Percentiles rank a stretch among this genome's conserved stretches.
Evolutionary conservation across 2,113 vertebrate genomes (phyloP).

Genomic region (Thamnophis sirtalis): DNA sequence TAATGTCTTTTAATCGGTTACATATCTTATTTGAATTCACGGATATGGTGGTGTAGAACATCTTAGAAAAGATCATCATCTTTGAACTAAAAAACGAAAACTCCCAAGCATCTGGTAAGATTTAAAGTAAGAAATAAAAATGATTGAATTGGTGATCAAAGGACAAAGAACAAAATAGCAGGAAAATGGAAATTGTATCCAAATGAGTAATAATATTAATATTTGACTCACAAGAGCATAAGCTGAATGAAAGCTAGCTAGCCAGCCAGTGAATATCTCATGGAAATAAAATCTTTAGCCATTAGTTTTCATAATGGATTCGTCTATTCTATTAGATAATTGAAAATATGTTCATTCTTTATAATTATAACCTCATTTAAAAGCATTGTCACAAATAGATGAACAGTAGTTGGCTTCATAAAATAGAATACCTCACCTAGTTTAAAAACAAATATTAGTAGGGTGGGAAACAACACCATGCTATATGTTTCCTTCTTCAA

Average conservation of each 20-base stretch:
- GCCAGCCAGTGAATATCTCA: not conserved
- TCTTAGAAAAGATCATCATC: not conserved
- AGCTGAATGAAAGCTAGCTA: not conserved
- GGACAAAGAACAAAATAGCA: not conserved
- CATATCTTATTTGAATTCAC: not conserved
- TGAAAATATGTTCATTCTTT: not conserved
- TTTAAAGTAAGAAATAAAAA: not conserved
- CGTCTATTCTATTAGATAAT: not conserved
- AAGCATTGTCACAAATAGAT: not conserved
- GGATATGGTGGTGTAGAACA: not conserved
- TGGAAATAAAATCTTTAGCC: not conserved
- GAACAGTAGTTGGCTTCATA: not conserved
- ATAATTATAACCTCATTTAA: not conserved
- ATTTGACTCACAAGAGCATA: not conserved
- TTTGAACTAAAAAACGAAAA: not conserved
- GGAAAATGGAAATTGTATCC: not conserved
- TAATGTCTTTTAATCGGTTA: not conserved
- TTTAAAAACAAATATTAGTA: not conserved
- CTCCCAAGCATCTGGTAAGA: not conserved
- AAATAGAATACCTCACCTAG: not conserved
- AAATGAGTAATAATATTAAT: not conserved
- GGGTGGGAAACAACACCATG: fast-evolving
- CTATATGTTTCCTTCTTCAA: not conserved
- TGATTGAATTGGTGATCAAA: not conserved
- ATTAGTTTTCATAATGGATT: not conserved